Base-by-base conservation (phyloP, 35 echinoderm and acorn worm genomes). In the Holothuria glaberrima region DNA sequence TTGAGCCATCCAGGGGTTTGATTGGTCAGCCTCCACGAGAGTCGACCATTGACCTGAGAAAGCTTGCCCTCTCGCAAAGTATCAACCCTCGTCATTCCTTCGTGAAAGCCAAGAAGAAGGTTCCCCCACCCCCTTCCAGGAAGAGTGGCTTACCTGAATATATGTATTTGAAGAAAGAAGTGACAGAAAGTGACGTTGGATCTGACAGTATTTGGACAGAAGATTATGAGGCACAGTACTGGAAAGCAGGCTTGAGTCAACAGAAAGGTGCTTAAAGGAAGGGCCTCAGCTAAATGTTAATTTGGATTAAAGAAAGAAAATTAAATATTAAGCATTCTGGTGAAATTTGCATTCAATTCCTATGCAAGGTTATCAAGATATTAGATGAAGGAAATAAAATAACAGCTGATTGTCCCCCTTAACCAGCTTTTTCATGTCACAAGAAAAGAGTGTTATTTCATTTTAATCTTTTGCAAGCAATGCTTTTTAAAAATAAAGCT, bases 101-200 rank as follows among this genome's bases (percentile, higher is more conserved):
- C 22, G 77, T 81, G 36, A 81, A 81, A 45, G 77, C 25, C 34
- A 44, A 81, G 12, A 50, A 81, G 22, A 22, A 58, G 29, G 60
- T 29, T 20, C 81, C 75, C 24, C 38, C 86, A 21, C 48, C 75
- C n/a, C 63, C 90, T 48, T 44, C 52, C 22, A 68, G 79, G 25
- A 80, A 90, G 44, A 93, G 94, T 30, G 83, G 91, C 26, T 86
- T 97, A 25, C 94, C 94, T 5, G 94, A 97, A 30, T 97, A 93
- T 72, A 97, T 97, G 94, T 97, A 93, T 36, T 34, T 97, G 71
- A 77, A 76, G 33, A 93, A 91, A 82, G 91, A 90, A 7, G 92
- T 94, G 19, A 83, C 88, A 17, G 94, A 97, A 74, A 88, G 82
- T 83, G 94, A 97, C 48, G 31, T 97, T n/a, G 94, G 94, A 1